A percentile compares a stretch with the other conserved stretches of the same genome.
These are phyloP conservation scores for Melolontha melolontha DNA, from an alignment of 2,888 invertebrate species.

Conservation along the genomic window DNA sequence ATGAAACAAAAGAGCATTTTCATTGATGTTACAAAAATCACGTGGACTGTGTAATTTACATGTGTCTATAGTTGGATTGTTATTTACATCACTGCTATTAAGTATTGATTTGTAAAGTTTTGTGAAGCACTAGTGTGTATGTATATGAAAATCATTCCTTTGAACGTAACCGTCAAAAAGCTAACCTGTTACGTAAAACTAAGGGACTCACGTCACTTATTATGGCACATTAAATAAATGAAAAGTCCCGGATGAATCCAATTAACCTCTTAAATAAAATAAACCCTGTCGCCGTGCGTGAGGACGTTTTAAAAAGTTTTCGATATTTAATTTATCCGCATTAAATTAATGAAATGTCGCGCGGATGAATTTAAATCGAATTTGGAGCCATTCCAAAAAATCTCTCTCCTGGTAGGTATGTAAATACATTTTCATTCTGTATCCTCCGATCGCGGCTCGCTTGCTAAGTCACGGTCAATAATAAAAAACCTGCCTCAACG, in stretches of 20 bases:
- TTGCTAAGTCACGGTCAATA: constrained; percentile 35
- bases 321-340: constrained; percentile 21
- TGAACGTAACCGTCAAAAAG: not conserved
- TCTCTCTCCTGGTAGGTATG: not conserved
- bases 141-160: too few relatives aligned
- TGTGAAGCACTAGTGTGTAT: too few relatives aligned
- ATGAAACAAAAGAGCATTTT: too few relatives aligned
- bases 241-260: constrained; percentile 8
- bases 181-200: not conserved
- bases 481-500: constrained; percentile 44
- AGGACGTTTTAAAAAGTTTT: constrained; percentile 32
- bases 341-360: constrained; percentile 22
- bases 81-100: too few relatives aligned
- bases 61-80: too few relatives aligned
- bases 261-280: constrained; percentile 24
- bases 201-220: not conserved
- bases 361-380: constrained; percentile 29
- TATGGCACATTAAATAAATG: constrained; percentile 4
- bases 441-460: not conserved
- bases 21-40: too few relatives aligned
- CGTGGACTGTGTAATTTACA: too few relatives aligned
- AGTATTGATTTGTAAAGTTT: too few relatives aligned
- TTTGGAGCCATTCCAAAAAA: constrained; percentile 33
- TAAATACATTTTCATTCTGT: not conserved
- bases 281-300: constrained; percentile 6